Evolutionary conservation across 2,797 vertebrate species (phyloP).

Genomic region (Schizopygopsis pylzovi): DNA sequence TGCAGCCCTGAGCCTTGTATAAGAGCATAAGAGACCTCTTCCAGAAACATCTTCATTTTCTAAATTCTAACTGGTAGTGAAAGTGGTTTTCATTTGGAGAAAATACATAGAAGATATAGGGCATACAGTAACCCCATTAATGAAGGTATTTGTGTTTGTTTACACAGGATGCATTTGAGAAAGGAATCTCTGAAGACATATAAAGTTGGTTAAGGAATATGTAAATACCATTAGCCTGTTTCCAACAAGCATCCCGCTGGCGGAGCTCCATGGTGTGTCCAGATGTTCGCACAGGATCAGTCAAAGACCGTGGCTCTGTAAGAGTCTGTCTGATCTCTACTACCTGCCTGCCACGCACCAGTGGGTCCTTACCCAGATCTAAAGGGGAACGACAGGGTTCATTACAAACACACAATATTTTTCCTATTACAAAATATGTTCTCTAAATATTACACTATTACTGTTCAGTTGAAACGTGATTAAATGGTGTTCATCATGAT

Average conservation of each 20-base stretch:
- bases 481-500: not conserved
- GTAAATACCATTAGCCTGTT: slow-evolving; percentile 72
- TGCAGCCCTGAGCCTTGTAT: not conserved
- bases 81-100: not conserved
- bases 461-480: not conserved
- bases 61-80: not conserved
- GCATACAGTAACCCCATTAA: not conserved
- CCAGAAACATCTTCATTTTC: not conserved
- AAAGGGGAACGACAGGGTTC: slow-evolving; percentile 24
- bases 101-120: not conserved
- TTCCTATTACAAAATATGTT: not conserved
- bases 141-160: not conserved
- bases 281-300: slow-evolving; percentile 75
- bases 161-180: slow-evolving; percentile 44
- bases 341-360: slow-evolving; percentile 86
- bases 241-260: slow-evolving; percentile 77
- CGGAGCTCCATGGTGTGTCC: slow-evolving; percentile 75
- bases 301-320: slow-evolving; percentile 85
- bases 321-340: slow-evolving; percentile 90
- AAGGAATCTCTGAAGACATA: not conserved
- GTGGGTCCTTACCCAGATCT: slow-evolving; percentile 85
- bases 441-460: not conserved
- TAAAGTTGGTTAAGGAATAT: not conserved
- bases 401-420: not conserved
- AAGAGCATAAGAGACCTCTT: not conserved